Conservation (phyloP, 2,888 invertebrate species). For the Ichneumon xanthorius region DNA sequence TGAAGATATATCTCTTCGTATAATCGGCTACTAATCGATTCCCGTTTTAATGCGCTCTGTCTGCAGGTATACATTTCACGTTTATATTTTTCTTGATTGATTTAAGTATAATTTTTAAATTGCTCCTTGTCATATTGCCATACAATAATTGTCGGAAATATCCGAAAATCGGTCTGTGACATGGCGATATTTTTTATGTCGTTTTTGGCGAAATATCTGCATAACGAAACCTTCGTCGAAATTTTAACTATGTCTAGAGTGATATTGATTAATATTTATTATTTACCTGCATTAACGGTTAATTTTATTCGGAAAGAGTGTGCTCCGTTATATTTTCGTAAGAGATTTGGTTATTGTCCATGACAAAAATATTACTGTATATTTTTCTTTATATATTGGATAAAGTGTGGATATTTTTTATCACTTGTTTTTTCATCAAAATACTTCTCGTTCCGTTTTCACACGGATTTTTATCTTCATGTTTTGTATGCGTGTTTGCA, state of each 20-base stretch:
- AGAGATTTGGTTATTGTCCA: conserved; percentile 58
- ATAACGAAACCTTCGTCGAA: background rate
- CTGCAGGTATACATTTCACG: conserved; percentile 12
- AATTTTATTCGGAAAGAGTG: conserved; percentile 23
- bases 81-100: background rate
- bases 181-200: background rate
- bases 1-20: too few relatives aligned
- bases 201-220: background rate
- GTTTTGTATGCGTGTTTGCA: conserved; percentile 5
- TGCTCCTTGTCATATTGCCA: background rate
- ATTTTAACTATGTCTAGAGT: background rate
- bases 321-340: conserved; percentile 21
- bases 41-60: background rate
- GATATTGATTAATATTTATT: background rate
- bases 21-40: too few relatives aligned
- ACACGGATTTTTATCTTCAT: conserved; percentile 1
- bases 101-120: background rate
- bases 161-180: too few relatives aligned
- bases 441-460: conserved; percentile 31
- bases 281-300: conserved; percentile 16
- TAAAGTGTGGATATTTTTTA: conserved; percentile 44
- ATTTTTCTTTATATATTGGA: conserved; percentile 13
- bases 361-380: conserved; percentile 58
- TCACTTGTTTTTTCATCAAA: conserved; percentile 39
- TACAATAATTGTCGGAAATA: too few relatives aligned